These are phyloP conservation scores for Nibea albiflora DNA, from an alignment of 2,113 vertebrate genomes.

Conservation along the genomic window DNA sequence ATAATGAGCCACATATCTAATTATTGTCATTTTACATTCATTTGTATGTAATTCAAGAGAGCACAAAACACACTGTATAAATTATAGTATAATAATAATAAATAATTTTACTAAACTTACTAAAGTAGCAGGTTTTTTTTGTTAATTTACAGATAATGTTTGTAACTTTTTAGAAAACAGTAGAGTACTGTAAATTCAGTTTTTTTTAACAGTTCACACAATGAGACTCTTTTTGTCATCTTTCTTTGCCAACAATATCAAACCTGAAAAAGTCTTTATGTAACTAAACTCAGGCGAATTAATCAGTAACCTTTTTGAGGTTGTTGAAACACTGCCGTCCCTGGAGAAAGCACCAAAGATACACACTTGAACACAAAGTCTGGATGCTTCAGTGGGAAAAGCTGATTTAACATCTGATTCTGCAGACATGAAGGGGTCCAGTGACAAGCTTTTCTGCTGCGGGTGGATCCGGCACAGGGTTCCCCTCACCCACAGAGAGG, in stretches of 20 bases:
- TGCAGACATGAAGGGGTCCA: slow-evolving; percentile 58
- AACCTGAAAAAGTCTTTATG: not conserved
- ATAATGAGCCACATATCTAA: too few species aligned
- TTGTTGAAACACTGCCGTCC: slow-evolving; percentile 57
- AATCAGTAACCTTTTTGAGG: slow-evolving; percentile 73
- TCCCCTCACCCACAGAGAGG: slow-evolving; percentile 74
- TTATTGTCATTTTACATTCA: too few species aligned
- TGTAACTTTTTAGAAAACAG: too few species aligned
- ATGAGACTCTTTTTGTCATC: not conserved
- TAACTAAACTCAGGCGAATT: slow-evolving; percentile 7
- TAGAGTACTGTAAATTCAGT: too few species aligned
- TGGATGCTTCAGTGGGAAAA: not conserved
- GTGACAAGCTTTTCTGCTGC: slow-evolving; percentile 76
- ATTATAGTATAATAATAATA: too few species aligned
- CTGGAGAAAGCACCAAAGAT: slow-evolving; percentile 12
- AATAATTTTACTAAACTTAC: too few species aligned
- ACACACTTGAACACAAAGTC: slow-evolving; percentile 28
- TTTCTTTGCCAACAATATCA: not conserved
- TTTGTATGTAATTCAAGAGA: too few species aligned
- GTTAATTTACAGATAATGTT: too few species aligned
- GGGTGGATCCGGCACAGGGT: slow-evolving; percentile 64
- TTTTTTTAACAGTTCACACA: too few species aligned
- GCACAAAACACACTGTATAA: too few species aligned
- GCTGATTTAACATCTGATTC: not conserved
- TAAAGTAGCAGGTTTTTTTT: too few species aligned